Conservation (phyloP, 2,888 invertebrate genomes). For the Stenchaetothrips biformis region DNA sequence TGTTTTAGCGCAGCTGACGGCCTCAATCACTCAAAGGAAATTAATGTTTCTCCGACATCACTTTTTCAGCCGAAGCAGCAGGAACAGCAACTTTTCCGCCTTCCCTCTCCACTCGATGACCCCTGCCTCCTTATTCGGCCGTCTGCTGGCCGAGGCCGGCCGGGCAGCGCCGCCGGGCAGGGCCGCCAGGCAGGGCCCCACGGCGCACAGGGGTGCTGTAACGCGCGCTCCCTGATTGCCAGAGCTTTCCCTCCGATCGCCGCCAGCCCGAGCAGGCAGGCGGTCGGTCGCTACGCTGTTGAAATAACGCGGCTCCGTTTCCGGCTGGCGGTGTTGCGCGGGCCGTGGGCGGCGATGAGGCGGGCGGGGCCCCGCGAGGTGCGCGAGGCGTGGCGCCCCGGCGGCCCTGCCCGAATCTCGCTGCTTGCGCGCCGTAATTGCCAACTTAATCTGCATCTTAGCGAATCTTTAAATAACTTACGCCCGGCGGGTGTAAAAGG, state of each 20-base stretch:
- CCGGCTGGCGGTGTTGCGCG: not conserved
- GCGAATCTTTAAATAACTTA: slow-evolving; percentile 2
- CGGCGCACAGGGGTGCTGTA: too few relatives aligned
- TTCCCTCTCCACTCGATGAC: too few relatives aligned
- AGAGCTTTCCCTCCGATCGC: too few relatives aligned
- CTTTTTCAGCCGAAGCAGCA: slow-evolving; percentile 1
- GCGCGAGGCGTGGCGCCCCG: not conserved
- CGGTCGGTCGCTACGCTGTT: too few relatives aligned
- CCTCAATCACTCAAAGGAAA: slow-evolving; percentile 23
- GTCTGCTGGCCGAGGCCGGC: too few relatives aligned
- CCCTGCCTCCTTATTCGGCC: not conserved
- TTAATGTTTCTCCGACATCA: slow-evolving; percentile 16
- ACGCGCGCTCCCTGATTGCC: too few relatives aligned
- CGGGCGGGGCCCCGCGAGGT: not conserved
- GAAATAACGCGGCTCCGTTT: not conserved
- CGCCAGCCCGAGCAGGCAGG: too few relatives aligned
- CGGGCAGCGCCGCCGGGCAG: too few relatives aligned
- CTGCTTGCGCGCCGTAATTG: not conserved
- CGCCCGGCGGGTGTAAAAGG: not conserved
- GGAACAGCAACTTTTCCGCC: not conserved
- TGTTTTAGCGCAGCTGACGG: slow-evolving; percentile 18
- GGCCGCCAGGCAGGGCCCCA: too few relatives aligned
- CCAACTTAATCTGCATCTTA: slow-evolving; percentile 7
- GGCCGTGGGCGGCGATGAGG: not conserved
- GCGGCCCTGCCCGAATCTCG: not conserved